Conservation (phyloP, 2,797 vertebrate genomes). For the Lepus oiostolus region DNA sequence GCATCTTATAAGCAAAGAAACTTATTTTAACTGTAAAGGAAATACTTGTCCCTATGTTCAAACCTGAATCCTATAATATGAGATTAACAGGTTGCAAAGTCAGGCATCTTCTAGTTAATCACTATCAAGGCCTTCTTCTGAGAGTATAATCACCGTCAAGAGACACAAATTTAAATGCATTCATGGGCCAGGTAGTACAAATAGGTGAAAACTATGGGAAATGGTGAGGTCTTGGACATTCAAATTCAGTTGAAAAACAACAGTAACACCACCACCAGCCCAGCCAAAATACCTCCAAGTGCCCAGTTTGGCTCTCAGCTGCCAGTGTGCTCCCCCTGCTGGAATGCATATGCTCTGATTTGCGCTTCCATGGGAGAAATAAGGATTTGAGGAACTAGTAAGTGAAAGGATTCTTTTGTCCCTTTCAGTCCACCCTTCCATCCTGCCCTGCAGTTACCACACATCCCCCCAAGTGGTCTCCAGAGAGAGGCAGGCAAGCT, state of each 20-base stretch:
- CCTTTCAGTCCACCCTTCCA: not conserved
- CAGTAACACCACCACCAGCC: not conserved
- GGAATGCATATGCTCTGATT: not conserved
- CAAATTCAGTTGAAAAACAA: slow-evolving; percentile 6
- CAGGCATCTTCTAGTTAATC: not conserved
- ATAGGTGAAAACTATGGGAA: not conserved
- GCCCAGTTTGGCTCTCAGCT: not conserved
- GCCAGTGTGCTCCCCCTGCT: not conserved
- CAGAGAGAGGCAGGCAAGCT: not conserved
- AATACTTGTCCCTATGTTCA: not conserved
- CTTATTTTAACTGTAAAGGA: slow-evolving; percentile 31
- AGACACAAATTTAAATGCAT: not conserved
- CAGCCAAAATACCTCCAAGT: not conserved
- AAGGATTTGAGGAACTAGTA: not conserved
- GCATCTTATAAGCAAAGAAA: slow-evolving; percentile 52
- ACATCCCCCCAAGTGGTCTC: no score
- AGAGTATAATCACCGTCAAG: not conserved
- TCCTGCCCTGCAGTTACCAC: not conserved
- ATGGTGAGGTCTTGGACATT: not conserved
- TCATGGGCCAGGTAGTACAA: not conserved
- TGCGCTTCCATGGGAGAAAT: not conserved
- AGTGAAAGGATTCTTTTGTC: not conserved
- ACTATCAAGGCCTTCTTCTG: not conserved
- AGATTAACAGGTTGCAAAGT: not conserved
- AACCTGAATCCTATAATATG: not conserved